A percentile compares a stretch with the other conserved stretches of the same genome.
Evolutionary conservation across 2,888 invertebrate genomes (phyloP).

Genomic region (Blomia tropicalis): DNA sequence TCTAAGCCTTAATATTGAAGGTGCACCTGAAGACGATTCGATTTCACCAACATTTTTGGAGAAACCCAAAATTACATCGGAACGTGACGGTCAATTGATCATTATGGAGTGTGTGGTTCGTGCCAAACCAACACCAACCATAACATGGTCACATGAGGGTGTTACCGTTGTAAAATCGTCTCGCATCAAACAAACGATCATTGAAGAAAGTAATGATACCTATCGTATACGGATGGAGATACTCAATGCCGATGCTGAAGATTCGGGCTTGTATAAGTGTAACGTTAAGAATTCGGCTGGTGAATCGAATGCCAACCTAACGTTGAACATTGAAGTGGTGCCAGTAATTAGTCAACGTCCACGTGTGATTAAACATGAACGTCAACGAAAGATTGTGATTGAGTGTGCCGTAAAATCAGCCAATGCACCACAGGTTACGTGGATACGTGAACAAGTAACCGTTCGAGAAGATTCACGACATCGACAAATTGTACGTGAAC

Average conservation of each 20-base stretch:
- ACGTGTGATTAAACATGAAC: conserved; percentile 72
- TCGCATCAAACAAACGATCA: conserved; percentile 54
- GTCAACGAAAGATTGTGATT: conserved; percentile 70
- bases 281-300: conserved; percentile 89
- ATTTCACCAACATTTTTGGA: conserved; percentile 87
- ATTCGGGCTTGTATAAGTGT: conserved; percentile 95
- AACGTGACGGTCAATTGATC: conserved; percentile 88
- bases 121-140: conserved; percentile 75
- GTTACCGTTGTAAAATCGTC: conserved; percentile 25
- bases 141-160: conserved; percentile 28
- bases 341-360: conserved; percentile 81
- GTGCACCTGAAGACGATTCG: conserved; percentile 34
- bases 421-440: conserved; percentile 77
- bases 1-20: conserved; percentile 40
- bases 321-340: conserved; percentile 91
- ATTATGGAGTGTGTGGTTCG: conserved; percentile 82
- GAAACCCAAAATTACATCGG: conserved; percentile 96
- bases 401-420: conserved; percentile 84
- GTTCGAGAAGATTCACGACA: conserved; percentile 61
- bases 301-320: conserved; percentile 89
- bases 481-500: conserved; percentile 57
- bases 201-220: conserved; percentile 63
- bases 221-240: conserved; percentile 73
- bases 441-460: conserved; percentile 71
- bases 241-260: conserved; percentile 75